These are phyloP conservation scores for Psylliodes chrysocephalus DNA, from an alignment of 2,888 invertebrate genomes.

Conservation along the genomic window DNA sequence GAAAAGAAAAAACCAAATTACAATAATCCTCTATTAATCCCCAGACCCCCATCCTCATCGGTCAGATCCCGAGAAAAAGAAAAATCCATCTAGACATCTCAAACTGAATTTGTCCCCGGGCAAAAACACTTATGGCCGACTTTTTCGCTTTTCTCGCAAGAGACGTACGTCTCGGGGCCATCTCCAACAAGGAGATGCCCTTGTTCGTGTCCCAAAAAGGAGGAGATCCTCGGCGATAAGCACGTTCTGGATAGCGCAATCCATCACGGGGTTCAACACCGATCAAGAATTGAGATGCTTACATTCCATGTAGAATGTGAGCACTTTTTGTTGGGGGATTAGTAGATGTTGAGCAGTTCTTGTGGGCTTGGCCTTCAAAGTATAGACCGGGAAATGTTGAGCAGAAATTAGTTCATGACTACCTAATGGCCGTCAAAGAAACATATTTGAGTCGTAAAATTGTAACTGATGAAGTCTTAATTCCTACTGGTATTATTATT, in stretches of 20 bases:
- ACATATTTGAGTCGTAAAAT: too few species aligned
- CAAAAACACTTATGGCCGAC: slow-evolving; percentile 54
- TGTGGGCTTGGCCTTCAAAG: not conserved
- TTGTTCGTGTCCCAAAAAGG: too few species aligned
- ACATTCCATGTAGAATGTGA: slow-evolving; percentile 58
- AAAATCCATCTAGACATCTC: slow-evolving; percentile 40
- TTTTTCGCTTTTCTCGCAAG: slow-evolving; percentile 49
- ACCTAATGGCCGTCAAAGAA: too few species aligned
- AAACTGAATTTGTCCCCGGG: slow-evolving; percentile 56
- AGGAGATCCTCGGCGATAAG: slow-evolving; percentile 52
- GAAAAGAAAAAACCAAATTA: slow-evolving; percentile 14
- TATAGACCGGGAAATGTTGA: not conserved
- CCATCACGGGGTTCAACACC: slow-evolving; percentile 56
- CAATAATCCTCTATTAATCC: slow-evolving; percentile 15
- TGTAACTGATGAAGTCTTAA: too few species aligned
- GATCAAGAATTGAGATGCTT: slow-evolving; percentile 57
- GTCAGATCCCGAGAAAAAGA: slow-evolving; percentile 39
- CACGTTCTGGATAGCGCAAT: slow-evolving; percentile 56
- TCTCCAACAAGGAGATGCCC: slow-evolving; percentile 31
- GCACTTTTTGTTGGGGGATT: slow-evolving; percentile 53
- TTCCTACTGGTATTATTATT: too few species aligned
- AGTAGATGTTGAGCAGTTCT: slow-evolving; percentile 41
- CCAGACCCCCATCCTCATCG: not conserved
- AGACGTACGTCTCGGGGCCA: slow-evolving; percentile 53
- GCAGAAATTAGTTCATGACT: too few species aligned